phyloP scores from a whole-genome alignment of 1,140 invertebrate genomes.

The Mamestra configurata region DNA sequence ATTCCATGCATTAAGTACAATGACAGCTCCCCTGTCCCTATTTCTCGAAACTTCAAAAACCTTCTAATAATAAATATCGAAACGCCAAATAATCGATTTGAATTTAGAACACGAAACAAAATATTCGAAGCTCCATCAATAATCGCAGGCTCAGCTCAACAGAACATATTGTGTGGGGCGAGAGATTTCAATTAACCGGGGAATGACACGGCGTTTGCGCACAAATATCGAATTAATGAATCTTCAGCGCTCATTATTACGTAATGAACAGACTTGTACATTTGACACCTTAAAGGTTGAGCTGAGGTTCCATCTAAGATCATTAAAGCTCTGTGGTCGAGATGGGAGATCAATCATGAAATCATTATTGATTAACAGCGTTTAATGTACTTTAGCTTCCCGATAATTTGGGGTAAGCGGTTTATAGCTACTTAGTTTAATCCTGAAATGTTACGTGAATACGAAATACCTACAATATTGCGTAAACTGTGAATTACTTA shows the following conservation, averaged over 20 bases:
- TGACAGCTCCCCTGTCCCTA: neutral
- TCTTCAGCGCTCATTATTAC: constrained; percentile 16
- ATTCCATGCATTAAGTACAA: neutral
- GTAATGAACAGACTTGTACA: constrained; percentile 37
- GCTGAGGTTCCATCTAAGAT: constrained; percentile 14
- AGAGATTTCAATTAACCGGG: constrained; percentile 71
- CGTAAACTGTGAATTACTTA: too few species aligned
- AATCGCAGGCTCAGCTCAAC: constrained; percentile 41
- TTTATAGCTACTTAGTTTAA: neutral
- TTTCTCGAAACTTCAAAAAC: constrained; percentile 1
- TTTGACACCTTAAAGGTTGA: constrained; percentile 49
- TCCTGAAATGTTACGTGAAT: neutral
- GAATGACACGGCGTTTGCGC: constrained; percentile 72
- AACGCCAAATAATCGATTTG: constrained; percentile 12
- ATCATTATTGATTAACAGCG: neutral
- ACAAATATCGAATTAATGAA: constrained; percentile 71
- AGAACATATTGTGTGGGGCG: constrained; percentile 37
- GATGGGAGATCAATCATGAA: neutral
- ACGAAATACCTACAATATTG: too few species aligned
- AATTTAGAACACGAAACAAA: constrained; percentile 22
- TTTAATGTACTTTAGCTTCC: neutral
- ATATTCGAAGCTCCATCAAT: constrained; percentile 42
- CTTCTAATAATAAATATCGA: neutral
- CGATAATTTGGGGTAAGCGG: neutral
- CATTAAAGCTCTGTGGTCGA: constrained; percentile 16